Base-by-base conservation (phyloP, 2,797 vertebrate genomes). In the Sus cebifrons region DNA sequence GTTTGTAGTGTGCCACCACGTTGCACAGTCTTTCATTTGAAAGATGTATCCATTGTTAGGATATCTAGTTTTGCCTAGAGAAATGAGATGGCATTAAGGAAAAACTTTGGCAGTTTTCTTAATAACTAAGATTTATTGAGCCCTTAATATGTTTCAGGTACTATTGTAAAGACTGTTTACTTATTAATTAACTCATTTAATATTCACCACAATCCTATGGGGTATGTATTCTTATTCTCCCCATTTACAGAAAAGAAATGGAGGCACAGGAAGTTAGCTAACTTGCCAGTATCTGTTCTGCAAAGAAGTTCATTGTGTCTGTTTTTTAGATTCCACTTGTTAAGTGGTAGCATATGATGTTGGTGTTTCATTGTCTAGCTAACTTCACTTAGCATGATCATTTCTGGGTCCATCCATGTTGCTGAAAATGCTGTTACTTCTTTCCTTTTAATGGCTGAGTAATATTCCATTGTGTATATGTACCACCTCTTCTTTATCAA, bases 51-150 rank as follows among this genome's bases (percentile, higher is more conserved):
- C 23, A 49, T 93, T 82, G 14, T 78, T 94, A 73, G 52, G 52
- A 70, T 75, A 32, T 86, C n/a, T 92, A 81, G 56, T 94, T 89
- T 94, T 90, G 36, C 62, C 56, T 79, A 44, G 88, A 91, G 44
- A 18, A 68, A 73, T 52, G 27, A 65, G 36, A 79, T 60, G 32
- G 29, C 78, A 86, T 16, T 86, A 92, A 95, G 89, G 79, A 90
- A 94, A 91, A 75, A 17, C 18, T 75, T 56, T 95, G 77, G 11
- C 27, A 27, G 20, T 90, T 44, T 81, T 52, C 78, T 89, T 92
- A 81, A 77, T 17, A 62, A 21, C 58, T 91, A 75, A 73, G n/a
- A 78, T 73, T 78, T 84, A 83, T n/a, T 87, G 77, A 84, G 9
- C 23, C 68, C 27, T 62, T 78, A 83, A 21, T 49, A 49, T 89